Base-by-base conservation (phyloP, 2,888 invertebrate species). In the Pachydiplax longipennis region DNA sequence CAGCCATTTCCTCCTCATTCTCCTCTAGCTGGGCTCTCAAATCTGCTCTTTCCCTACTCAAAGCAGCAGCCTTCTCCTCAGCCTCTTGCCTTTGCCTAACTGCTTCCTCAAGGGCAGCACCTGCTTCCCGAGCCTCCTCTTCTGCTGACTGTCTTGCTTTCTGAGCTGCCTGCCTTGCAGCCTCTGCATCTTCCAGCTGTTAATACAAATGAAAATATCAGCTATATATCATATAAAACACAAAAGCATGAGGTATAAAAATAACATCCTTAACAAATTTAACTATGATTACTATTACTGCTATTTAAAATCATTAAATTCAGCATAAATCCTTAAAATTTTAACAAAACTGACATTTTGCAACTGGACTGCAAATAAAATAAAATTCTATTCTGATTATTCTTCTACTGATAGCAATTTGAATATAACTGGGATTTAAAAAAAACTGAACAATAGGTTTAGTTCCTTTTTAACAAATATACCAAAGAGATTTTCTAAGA, bases 1-100 rank as follows among this genome's bases (percentile, higher is more conserved):
- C 98, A 0, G 97, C 96, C 91, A 98, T 95, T 93, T 99, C 98
- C 93, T 99, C 99, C 93, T 99, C 99, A 90, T 98, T 98, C 93
- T 99, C 99, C 93, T 99, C 99, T 25, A 98, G 95, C 93, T 97
- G 97, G 13, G 97, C 96, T 92, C 98, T 96, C 22, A 98, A 94
- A 91, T 98, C 98, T 31, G 97, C 95, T 25, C 97, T 97, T 93
- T 99, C 98, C 12, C 99, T 94, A 91, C 96, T 95, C 2, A 97
- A 95, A 0, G 94, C 93, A 91, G 96, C 96, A 6, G 97, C 95
- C 65, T 96, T 95, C 92, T 98, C 98, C 92, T 99, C 98, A 0
- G 97, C 97, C 92, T 98, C 98, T 92, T 95, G 95, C 91, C 97
- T 95, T 48, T 96, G 95, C 91, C 97, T 95, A 73, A 95, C 95